These are phyloP conservation scores for Leptopilina drosophilae DNA, from an alignment of 2,888 invertebrate genomes.

Conservation along the genomic window DNA sequence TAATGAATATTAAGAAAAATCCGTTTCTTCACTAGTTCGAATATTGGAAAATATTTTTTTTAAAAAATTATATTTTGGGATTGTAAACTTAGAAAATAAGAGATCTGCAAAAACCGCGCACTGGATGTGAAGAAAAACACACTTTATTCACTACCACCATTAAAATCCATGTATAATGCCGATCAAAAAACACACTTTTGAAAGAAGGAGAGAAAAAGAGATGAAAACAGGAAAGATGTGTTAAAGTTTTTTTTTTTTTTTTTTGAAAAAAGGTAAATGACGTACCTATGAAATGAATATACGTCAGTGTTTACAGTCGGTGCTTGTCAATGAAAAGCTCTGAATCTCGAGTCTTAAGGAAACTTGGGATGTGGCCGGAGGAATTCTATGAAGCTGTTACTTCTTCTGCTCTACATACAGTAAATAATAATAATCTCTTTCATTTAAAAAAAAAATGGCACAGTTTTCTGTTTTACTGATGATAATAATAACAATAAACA, in stretches of 20 bases:
- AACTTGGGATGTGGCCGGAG: slow-evolving; percentile 28
- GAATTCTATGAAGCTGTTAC: slow-evolving; percentile 28
- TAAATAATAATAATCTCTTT: background rate
- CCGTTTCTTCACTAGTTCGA: no score
- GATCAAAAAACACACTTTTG: background rate
- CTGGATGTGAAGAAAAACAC: background rate
- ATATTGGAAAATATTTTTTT: no score
- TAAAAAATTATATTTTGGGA: no score
- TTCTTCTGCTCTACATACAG: slow-evolving; percentile 37
- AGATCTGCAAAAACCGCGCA: no score
- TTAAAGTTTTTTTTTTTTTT: background rate
- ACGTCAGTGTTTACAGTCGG: slow-evolving; percentile 56
- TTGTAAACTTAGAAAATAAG: no score
- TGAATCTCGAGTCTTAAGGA: slow-evolving; percentile 15
- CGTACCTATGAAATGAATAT: slow-evolving; percentile 59
- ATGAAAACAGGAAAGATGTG: background rate
- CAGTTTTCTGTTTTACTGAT: background rate
- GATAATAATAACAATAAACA: background rate
- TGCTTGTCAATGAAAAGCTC: slow-evolving; percentile 39
- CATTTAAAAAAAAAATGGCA: background rate
- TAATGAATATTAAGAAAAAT: no score
- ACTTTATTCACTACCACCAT: slow-evolving; percentile 8
- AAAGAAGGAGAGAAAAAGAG: background rate
- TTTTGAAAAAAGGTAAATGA: slow-evolving; percentile 48
- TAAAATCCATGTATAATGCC: background rate